Base-by-base conservation (phyloP, 2,797 vertebrate species). In the Catharus ustulatus region DNA sequence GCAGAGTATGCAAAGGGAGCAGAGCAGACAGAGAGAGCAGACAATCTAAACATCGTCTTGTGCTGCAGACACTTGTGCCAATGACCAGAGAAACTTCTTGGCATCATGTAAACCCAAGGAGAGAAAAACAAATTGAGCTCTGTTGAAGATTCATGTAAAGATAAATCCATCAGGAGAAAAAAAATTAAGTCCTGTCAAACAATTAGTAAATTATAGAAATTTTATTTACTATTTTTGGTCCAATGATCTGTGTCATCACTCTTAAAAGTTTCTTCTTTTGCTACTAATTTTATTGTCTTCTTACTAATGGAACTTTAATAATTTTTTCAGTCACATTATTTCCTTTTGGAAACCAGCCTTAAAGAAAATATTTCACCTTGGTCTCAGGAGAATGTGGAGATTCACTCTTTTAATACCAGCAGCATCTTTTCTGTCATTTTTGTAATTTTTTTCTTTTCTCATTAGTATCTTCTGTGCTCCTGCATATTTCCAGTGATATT, bases 371-470 rank as follows among this genome's bases (percentile, higher is more conserved):
- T 95, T 91, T 95, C 80, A 74, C 67, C 34, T 80, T 92, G 46
- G 42, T 90, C 51, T 91, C 49, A 43, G 66, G 68, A 93, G 40
- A 88, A 49, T 54, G 61, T 91, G 43, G 10, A 73, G 80, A 84
- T 92, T 90, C 55, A 67, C 93, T 93, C 84, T 87, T 29, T 62
- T 86, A 80, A 21, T 80, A 91, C 59, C 34, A 87, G 62, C 93
- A 88, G 12, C 43, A 75, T 0, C 0, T 57, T 57, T 62, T 91
- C 92, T 79, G 55, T 52, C 6, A 59, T 51, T 95, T 95, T 88
- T 94, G 34, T 72, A 92, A 91, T 94, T 92, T 88, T 87, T 36
- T 84, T 94, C 40, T 92, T 94, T 89, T 87, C 66, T 87, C 27
- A 64, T 59, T 87, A 62, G 6, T 27, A 64, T 62, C 40, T 86